These are phyloP conservation scores for Neuroscelio doddi DNA, from an alignment of 2,888 invertebrate genomes.

Conservation along the genomic window DNA sequence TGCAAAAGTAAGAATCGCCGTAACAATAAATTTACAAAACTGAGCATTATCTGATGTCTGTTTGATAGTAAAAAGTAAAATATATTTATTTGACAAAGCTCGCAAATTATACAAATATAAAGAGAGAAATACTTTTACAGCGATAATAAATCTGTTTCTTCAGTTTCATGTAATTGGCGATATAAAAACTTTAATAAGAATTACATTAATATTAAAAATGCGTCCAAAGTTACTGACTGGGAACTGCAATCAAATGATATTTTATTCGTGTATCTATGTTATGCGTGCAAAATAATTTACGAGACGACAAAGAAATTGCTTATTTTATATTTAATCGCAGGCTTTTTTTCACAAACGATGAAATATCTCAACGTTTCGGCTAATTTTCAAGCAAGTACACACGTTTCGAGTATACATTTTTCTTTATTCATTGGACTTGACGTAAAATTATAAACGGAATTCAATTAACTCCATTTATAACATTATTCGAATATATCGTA, in stretches of 20 bases:
- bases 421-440: not conserved
- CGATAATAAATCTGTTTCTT: too few relatives aligned
- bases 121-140: too few relatives aligned
- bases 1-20: too few relatives aligned
- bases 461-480: too few relatives aligned
- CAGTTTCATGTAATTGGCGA: slow-evolving; percentile 42
- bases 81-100: too few relatives aligned
- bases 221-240: slow-evolving; percentile 39
- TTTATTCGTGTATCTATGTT: slow-evolving; percentile 66
- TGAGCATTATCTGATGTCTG: too few relatives aligned
- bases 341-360: slow-evolving; percentile 60
- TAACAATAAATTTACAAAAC: too few relatives aligned
- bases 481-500: too few relatives aligned
- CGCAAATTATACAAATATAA: too few relatives aligned
- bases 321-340: slow-evolving; percentile 58
- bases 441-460: too few relatives aligned
- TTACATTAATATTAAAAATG: slow-evolving; percentile 37
- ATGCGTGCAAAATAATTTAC: slow-evolving; percentile 55
- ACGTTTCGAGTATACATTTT: not conserved
- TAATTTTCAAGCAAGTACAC: slow-evolving; percentile 55
- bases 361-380: slow-evolving; percentile 66
- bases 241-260: slow-evolving; percentile 54
- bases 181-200: slow-evolving; percentile 37
- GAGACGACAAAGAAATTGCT: slow-evolving; percentile 50
- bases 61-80: too few relatives aligned